phyloP scores from a whole-genome alignment of 2,797 vertebrate genomes.

The Sebastes melanostomus region DNA sequence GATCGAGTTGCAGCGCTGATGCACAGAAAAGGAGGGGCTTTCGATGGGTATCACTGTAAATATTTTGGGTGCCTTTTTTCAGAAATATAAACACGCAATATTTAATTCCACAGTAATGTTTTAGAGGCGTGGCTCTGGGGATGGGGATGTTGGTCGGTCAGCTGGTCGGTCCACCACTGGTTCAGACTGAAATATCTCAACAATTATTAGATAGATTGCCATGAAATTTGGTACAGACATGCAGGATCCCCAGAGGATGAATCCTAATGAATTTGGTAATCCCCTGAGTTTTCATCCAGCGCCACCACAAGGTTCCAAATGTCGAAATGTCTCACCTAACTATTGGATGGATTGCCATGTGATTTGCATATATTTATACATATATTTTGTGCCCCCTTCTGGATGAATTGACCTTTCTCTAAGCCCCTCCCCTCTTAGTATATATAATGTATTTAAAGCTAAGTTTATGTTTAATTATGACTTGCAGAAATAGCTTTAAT shows the following conservation, averaged over 20 bases:
- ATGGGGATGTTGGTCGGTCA: background rate
- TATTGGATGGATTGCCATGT: background rate
- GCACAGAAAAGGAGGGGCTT: slow-evolving; percentile 38
- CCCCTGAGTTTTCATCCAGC: background rate
- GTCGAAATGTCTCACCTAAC: background rate
- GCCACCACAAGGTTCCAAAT: background rate
- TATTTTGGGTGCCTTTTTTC: slow-evolving; percentile 56
- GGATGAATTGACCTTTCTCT: background rate
- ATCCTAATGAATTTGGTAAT: background rate
- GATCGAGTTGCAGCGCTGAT: slow-evolving; percentile 70
- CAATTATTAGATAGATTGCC: background rate
- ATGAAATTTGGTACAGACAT: background rate
- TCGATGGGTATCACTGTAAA: slow-evolving; percentile 50
- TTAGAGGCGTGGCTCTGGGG: background rate
- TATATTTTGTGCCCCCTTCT: background rate
- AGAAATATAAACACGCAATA: slow-evolving; percentile 39
- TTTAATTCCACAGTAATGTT: slow-evolving; percentile 13
- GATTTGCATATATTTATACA: background rate
- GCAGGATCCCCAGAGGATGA: background rate
- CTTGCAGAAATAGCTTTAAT: background rate
- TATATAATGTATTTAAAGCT: background rate
- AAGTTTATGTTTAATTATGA: background rate
- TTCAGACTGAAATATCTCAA: background rate
- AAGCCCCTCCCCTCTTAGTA: background rate
- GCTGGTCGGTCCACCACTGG: background rate